Conservation (phyloP, 2,888 invertebrate genomes). For the Sinelater perroti region DNA sequence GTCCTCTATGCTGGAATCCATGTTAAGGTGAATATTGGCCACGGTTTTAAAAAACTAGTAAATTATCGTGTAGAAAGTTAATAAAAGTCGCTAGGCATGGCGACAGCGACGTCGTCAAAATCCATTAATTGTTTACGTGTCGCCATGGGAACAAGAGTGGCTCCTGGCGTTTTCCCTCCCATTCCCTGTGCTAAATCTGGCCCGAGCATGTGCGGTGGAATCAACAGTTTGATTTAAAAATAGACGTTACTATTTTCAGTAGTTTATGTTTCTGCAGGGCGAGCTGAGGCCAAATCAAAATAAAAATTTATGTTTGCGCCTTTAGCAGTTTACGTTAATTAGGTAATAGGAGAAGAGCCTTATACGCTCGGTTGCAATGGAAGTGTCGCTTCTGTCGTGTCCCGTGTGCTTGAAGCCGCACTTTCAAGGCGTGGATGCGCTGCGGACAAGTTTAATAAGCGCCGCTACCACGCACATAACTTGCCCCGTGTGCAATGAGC, state of each 20-base stretch:
- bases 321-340: too few relatives aligned
- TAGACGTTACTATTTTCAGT: slow-evolving; percentile 32
- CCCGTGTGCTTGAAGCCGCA: slow-evolving; percentile 80
- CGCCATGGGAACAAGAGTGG: slow-evolving; percentile 13
- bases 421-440: slow-evolving; percentile 74
- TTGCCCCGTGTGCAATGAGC: slow-evolving; percentile 82
- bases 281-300: slow-evolving; percentile 4
- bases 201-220: slow-evolving; percentile 34
- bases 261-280: slow-evolving; percentile 16
- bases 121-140: slow-evolving; percentile 13
- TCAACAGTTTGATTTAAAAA: slow-evolving; percentile 39
- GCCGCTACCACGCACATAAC: slow-evolving; percentile 77
- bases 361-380: too few relatives aligned
- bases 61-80: slow-evolving; percentile 11
- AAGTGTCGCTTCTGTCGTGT: slow-evolving; percentile 68
- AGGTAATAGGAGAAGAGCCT: too few relatives aligned
- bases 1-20: slow-evolving; percentile 64
- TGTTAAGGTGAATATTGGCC: slow-evolving; percentile 4
- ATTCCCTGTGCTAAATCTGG: slow-evolving; percentile 26
- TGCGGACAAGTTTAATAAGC: slow-evolving; percentile 76
- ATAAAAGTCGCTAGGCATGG: slow-evolving; percentile 8
- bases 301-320: too few relatives aligned
- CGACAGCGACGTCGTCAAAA: slow-evolving; percentile 5
- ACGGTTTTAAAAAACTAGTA: slow-evolving; percentile 1
- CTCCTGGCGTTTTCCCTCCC: not conserved